Conservation (phyloP, 2,888 invertebrate genomes). For the Cantharis rufa region DNA sequence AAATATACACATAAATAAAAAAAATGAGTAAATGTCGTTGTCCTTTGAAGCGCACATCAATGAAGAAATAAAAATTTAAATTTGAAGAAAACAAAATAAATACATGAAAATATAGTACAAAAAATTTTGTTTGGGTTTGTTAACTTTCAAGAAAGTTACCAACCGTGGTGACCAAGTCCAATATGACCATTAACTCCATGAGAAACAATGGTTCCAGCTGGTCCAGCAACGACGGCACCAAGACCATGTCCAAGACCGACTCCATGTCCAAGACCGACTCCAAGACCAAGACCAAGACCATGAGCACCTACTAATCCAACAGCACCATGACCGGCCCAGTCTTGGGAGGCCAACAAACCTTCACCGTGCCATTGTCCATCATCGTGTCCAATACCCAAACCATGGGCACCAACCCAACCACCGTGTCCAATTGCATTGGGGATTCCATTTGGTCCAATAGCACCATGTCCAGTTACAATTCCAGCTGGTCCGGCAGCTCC, state of each 20-base stretch:
- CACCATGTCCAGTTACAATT: constrained; percentile 33
- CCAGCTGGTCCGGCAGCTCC: constrained; percentile 33
- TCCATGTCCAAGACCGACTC: constrained; percentile 25
- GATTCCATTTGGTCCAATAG: constrained; percentile 21
- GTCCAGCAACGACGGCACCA: constrained; percentile 42
- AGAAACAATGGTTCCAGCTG: constrained; percentile 43
- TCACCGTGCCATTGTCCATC: constrained; percentile 31
- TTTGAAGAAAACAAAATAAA: too few species aligned
- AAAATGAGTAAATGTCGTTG: constrained; percentile 4
- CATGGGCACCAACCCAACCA: constrained; percentile 2
- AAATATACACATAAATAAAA: constrained; percentile 17
- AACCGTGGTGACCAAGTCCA: constrained; percentile 37
- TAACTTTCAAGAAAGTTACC: constrained; percentile 22
- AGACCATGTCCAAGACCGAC: constrained; percentile 10
- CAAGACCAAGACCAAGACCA: constrained; percentile 9
- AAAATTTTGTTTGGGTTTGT: not conserved
- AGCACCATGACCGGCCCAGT: constrained; percentile 23
- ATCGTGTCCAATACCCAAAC: constrained; percentile 16
- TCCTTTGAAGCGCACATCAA: constrained; percentile 9
- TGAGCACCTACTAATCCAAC: not conserved
- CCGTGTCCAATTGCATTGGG: constrained; percentile 6
- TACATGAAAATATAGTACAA: not conserved
- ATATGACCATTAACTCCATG: constrained; percentile 43
- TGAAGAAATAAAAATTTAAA: not conserved
- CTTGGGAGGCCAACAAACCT: constrained; percentile 26